Evolutionary conservation across 1,140 invertebrate genomes (phyloP), one percentile per base, ranked within the genome.

Genomic region (Elysia chlorotica): DNA sequence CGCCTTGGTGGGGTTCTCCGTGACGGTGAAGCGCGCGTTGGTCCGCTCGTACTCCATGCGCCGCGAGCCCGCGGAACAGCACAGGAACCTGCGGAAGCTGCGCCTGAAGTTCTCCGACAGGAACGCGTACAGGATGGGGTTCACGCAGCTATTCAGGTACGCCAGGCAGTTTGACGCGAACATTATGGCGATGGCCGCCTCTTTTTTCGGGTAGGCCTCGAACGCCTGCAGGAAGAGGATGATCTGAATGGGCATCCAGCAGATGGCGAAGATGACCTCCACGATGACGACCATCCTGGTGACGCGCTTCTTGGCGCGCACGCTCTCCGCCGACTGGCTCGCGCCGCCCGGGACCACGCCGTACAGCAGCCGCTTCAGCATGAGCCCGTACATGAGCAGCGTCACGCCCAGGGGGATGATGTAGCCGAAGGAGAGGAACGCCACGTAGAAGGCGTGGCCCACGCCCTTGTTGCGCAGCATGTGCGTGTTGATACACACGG

Each of bases 121-220:
- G 83, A 95, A 95, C 0, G 97, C 96, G 87, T 98, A 98, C n/a
- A 98, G 90, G 73, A 98, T 94, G 0, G 96, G 96, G 86, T 98
- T 98, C 73, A 98, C 92, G 82, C 96, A 97, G 76, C 94, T 95
- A 88, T 97, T 98, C 86, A 93, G 95, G 87, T 98, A 98, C 2
- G 96, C 96, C 65, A 98, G 87, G n/a, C 96, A 93, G 81, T 97
- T 95, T 6, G 94, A 92, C 3, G 91, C 91, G 74, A 96, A 94
- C 87, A 96, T 94, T 4, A 92, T 88, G 23, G 93, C 90, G 78
- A 95, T 91, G 79, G 91, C 78, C 1, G 37, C 23, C 14, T 62
- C 37, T 62, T 79, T 77, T 0, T 56, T 65, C 91, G 93, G 88
- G 91, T 93, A 88, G 31, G 76, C 78, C 14, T 89, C 90, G 74